Evolutionary conservation across 2,113 vertebrate genomes (phyloP), one percentile per base, ranked within the genome.

Genomic region (Lampris megalopsis): DNA sequence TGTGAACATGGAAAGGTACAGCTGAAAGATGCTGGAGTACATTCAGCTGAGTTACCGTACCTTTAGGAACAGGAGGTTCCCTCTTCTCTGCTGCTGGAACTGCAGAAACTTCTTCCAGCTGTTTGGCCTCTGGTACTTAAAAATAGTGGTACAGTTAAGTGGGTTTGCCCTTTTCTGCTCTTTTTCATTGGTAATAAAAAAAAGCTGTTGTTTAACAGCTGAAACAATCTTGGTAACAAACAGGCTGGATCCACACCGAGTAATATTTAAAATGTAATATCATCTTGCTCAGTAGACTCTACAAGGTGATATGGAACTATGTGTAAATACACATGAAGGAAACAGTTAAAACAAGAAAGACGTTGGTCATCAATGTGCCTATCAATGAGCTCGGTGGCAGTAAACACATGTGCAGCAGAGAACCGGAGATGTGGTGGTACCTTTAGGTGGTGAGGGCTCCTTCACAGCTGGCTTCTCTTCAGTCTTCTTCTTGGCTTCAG

Each of bases 31-130:
- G 47, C 13, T 50, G 13, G n/a, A 10, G n/a, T 40, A 9, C 9
- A 35, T 13, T 35, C 52, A 58, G 42, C 63, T 91, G 24, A 24
- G 24, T 24, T 24, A 24, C 24, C 24, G 74, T 95, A 98, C 97
- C 96, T 97, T 95, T 95, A 60, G 76, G 78, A 82, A 90, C 61
- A 3, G 90, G 82, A 47, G 73, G 84, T 86, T 94, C 91, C 86
- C 94, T 95, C 94, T 95, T 95, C 88, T 95, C 95, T 63, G 94
- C 88, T 4, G 93, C 88, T 81, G 90, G 88, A 77, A 86, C 65
- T 71, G 92, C 90, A 62, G 69, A 62, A 83, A 94, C 68, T 75
- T 95, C 92, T 64, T 93, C 83, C 0, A 90, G 90, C 68, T 91
- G 94, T 85, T 86, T 95, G 68, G 87, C 81, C 81, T 92, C 92